Base-by-base conservation (phyloP, 2,888 invertebrate species). In the Xylocampa areola region DNA sequence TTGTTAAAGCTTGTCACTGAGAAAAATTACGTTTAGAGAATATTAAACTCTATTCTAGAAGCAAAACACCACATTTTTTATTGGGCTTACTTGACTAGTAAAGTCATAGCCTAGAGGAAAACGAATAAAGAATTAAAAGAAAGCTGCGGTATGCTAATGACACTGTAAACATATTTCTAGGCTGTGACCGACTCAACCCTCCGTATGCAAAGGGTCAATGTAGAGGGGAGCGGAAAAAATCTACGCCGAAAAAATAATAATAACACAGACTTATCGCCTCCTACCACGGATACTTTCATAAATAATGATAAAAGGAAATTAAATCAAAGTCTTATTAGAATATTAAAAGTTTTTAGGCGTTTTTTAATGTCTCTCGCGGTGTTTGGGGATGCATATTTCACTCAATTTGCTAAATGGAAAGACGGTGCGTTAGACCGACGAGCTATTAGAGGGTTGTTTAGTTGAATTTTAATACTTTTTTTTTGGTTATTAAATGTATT, bases 231-330 rank as follows among this genome's bases (percentile, higher is more conserved):
- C 58, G 60, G 25, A 67, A 80, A 84, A 82, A 79, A 75, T 79
- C 62, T 68, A 75, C 73, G 66, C 61, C 71, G 82, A 88, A 92
- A 85, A 88, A 68, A 59, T 32, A 41, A 90, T 85, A 91, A 91
- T 88, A 92, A 87, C 85, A 79, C 81, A 71, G 88, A 82, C 91
- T 93, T 91, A 92, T 88, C 91, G 91, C 87, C 88, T 91, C 76
- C 87, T 87, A 81, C 88, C 83, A 82, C 78, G 86, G 85, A 84
- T 85, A 82, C 88, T 87, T 92, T 89, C 94, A 94, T 94, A 93
- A 94, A 94, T 94, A 94, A 94, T 92, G 91, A 93, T 94, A 93
- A 94, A 94, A 84, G 88, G 90, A 92, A 94, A 93, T 94, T 94
- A 94, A 93, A 94, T 94, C 93, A 92, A 92, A 91, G 87, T 91